Evolutionary conservation across 1,140 invertebrate genomes (phyloP).

Genomic region (Oreohelix idahoensis): DNA sequence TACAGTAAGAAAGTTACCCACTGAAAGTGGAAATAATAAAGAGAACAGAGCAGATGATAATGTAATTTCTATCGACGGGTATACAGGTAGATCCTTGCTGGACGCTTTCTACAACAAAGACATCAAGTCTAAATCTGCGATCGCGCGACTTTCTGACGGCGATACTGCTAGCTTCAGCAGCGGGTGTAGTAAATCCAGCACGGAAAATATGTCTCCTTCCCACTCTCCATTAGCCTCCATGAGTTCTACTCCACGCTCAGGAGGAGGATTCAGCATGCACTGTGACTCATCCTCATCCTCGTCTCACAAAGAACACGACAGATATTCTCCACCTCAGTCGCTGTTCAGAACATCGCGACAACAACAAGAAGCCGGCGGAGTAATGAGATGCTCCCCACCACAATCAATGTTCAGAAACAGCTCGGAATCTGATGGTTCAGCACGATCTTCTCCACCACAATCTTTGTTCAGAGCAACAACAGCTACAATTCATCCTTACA

Average conservation of each 20-base stretch:
- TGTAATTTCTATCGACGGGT: conserved; percentile 24
- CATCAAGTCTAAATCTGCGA: conserved; percentile 24
- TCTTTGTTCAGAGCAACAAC: conserved; percentile 24
- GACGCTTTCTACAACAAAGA: conserved; percentile 40
- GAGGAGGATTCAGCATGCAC: conserved; percentile 15
- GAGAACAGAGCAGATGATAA: conserved; percentile 2
- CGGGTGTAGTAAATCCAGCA: conserved; percentile 37
- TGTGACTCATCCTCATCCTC: conserved; percentile 7
- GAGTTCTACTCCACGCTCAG: conserved; percentile 17
- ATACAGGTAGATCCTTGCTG: conserved; percentile 18
- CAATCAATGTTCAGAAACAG: conserved; percentile 24
- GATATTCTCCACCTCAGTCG: conserved; percentile 21
- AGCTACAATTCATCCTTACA: not conserved
- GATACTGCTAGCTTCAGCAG: conserved; percentile 38
- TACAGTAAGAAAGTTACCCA: not conserved
- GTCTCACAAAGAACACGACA: conserved; percentile 4
- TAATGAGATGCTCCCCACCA: not conserved
- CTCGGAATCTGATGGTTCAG: conserved; percentile 1
- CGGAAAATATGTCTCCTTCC: conserved; percentile 27
- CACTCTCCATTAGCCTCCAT: conserved; percentile 25
- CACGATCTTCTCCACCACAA: not conserved
- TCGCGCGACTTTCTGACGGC: conserved; percentile 32
- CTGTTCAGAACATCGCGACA: conserved; percentile 27
- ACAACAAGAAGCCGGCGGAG: not conserved
- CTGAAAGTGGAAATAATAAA: conserved; percentile 22